phyloP scores from a whole-genome alignment of 2,888 invertebrate species.

The Cyrtodaria siliqua region DNA sequence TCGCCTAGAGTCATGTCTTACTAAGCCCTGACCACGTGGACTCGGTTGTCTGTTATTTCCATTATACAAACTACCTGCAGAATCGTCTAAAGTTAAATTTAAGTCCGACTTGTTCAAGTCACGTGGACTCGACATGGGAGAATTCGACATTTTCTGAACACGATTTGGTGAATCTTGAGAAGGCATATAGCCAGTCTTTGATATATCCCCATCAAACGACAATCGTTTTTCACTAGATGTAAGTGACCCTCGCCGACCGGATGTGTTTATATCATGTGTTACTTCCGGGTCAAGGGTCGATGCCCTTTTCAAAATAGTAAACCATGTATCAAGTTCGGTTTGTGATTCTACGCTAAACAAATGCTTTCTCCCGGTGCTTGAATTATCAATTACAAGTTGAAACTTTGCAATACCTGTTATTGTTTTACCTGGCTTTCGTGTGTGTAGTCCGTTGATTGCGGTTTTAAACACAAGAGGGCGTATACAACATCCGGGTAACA shows the following conservation, averaged over 20 bases:
- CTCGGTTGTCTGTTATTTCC: constrained; percentile 37
- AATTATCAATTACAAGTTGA: constrained; percentile 77
- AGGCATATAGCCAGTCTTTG: constrained; percentile 45
- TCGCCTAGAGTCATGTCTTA: constrained; percentile 44
- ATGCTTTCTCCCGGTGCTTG: constrained; percentile 67
- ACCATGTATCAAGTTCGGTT: constrained; percentile 70
- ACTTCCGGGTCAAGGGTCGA: constrained; percentile 67
- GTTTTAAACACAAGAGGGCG: constrained; percentile 74
- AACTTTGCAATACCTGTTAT: constrained; percentile 72
- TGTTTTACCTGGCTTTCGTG: constrained; percentile 61
- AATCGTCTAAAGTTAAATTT: constrained; percentile 4
- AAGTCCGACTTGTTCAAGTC: constrained; percentile 10
- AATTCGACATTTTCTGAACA: constrained; percentile 40
- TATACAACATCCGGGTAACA: constrained; percentile 76
- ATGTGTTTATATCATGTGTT: constrained; percentile 47
- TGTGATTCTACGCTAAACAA: constrained; percentile 72
- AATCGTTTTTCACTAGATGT: constrained; percentile 2
- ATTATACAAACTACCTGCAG: not conserved
- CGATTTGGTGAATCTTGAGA: constrained; percentile 50
- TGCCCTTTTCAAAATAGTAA: constrained; percentile 63
- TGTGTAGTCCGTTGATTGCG: constrained; percentile 63
- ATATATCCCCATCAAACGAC: constrained; percentile 19
- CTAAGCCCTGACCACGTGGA: constrained; percentile 34
- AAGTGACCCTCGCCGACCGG: constrained; percentile 21
- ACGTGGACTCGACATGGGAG: constrained; percentile 23